phyloP scores from a whole-genome alignment of 1,140 invertebrate species.

The Phthorimaea operculella region DNA sequence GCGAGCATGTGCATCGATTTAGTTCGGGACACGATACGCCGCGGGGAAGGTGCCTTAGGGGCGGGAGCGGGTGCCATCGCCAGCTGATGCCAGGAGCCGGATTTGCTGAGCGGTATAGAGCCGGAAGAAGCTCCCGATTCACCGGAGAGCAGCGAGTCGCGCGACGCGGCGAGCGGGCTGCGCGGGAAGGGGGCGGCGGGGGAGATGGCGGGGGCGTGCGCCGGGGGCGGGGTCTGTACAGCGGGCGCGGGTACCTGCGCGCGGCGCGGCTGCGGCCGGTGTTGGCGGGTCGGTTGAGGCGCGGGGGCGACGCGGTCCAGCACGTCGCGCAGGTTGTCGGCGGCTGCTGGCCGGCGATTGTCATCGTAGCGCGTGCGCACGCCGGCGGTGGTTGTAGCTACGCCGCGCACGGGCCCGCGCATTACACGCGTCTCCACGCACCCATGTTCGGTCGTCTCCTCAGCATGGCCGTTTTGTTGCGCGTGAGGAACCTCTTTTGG shows the following conservation, averaged over 20 bases:
- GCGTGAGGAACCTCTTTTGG: background rate
- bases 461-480: conserved; percentile 21
- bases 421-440: conserved; percentile 73
- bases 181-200: conserved; percentile 12
- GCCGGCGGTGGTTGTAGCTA: conserved; percentile 68
- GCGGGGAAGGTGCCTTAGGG: conserved; percentile 39
- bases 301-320: conserved; percentile 59
- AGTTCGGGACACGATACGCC: conserved; percentile 70
- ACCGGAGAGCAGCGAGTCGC: conserved; percentile 34
- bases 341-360: conserved; percentile 60
- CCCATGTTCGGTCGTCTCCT: conserved; percentile 63
- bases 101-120: conserved; percentile 72
- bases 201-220: conserved; percentile 1
- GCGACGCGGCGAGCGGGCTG: conserved; percentile 38
- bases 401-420: conserved; percentile 72
- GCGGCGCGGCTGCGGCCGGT: conserved; percentile 42
- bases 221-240: conserved; percentile 17
- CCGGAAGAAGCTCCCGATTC: conserved; percentile 35
- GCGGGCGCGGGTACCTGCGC: conserved; percentile 22
- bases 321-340: conserved; percentile 63
- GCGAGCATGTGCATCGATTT: conserved; percentile 79
- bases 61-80: conserved; percentile 40
- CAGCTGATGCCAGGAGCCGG: conserved; percentile 83
- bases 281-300: conserved; percentile 66
- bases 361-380: conserved; percentile 61